Conservation (phyloP, 2,888 invertebrate species). For the Amphipyra berbera region DNA sequence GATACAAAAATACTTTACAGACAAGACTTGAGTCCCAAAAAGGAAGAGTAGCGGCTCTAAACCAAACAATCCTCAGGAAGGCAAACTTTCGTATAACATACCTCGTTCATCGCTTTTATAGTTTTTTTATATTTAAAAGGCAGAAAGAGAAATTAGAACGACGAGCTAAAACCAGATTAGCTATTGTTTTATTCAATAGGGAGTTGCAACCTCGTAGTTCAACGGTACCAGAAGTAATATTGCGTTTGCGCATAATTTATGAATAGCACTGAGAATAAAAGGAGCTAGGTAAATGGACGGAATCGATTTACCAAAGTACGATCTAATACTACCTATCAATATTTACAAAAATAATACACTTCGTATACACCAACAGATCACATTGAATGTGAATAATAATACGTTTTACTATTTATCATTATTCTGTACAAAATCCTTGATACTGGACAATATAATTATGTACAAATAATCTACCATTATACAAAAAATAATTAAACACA, state of each 20-base stretch:
- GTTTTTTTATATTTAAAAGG: conserved; percentile 38
- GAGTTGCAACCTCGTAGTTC: conserved; percentile 43
- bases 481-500: conserved; percentile 77
- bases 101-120: not conserved
- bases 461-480: conserved; percentile 67
- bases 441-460: conserved; percentile 44
- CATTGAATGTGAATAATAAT: conserved; percentile 69
- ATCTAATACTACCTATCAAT: conserved; percentile 41
- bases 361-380: conserved; percentile 66
- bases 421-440: conserved; percentile 65
- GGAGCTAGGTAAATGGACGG: conserved; percentile 50
- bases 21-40: no score
- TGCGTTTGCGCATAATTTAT: conserved; percentile 59
- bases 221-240: conserved; percentile 55
- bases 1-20: no score
- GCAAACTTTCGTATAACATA: no score
- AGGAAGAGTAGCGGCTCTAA: no score
- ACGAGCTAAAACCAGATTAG: conserved; percentile 51
- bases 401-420: conserved; percentile 63
- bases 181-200: conserved; percentile 62
- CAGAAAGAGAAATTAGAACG: conserved; percentile 53
- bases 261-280: conserved; percentile 47
- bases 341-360: conserved; percentile 60
- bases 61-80: no score
- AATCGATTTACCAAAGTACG: conserved; percentile 34